Base-by-base conservation (phyloP, 1,140 invertebrate genomes). In the Scaptomyza graminum region DNA sequence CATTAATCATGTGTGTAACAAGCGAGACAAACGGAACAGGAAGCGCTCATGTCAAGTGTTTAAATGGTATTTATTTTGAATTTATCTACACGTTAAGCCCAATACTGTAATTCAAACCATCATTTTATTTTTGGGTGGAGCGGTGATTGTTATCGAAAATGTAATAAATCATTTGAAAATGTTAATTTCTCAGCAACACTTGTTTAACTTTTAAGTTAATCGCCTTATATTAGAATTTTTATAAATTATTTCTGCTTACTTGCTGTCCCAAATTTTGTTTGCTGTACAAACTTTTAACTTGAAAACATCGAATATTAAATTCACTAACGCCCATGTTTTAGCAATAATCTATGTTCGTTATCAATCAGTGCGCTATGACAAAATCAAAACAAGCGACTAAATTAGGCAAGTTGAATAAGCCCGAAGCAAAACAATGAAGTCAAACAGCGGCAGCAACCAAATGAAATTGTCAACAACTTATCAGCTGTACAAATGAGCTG, bases 401-500 rank as follows among this genome's bases (percentile, higher is more conserved):
- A 74, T 74, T 74, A 71, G 67, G 54, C 67, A 54, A 64, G 64
- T 59, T 52, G 28, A 50, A 31, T 51, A 74, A 62, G 60, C 41
- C 16, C 37, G 28, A 15, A 22, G 11, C 59, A 46, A 59, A 64
- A 60, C 60, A 74, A 72, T 66, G 60, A 67, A 72, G 39, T 65
- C 41, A 51, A 65, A 59, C 47, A 39, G n/a, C 22, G 31, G 34
- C 34, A 41, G 41, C 55, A 65, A 67, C 66, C 59, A 57, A 71
- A 34, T 65, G 60, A 71, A 71, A 74, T 70, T 74, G 72, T 70
- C 66, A 74, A 70, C 60, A 74, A 74, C 66, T 71, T 70, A 74
- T 74, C 66, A 65, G 61, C 41, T 28, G 65, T 47, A 69, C 67
- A 70, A 74, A 71, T 64, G 60, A 74, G 67, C 60, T 51, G 44